Evolutionary conservation across 2,888 invertebrate species (phyloP).

Genomic region (Leptopilina syphax): DNA sequence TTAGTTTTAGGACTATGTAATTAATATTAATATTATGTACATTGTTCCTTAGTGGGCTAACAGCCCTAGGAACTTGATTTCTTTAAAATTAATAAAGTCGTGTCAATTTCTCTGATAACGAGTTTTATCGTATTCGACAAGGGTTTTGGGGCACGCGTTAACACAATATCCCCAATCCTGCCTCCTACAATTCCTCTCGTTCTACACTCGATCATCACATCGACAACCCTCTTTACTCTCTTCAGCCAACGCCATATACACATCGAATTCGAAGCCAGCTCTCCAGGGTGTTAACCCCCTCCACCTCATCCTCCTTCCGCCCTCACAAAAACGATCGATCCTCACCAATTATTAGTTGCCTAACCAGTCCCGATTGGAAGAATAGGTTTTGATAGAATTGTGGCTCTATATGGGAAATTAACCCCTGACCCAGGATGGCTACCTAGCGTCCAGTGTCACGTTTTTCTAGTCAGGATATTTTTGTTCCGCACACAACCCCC

Average conservation of each 20-base stretch:
- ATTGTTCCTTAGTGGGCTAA: too few relatives aligned
- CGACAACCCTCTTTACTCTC: constrained; percentile 3
- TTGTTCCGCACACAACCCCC: constrained; percentile 14
- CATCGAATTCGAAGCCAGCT: constrained; percentile 44
- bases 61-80: too few relatives aligned
- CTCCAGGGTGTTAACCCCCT: constrained; percentile 53
- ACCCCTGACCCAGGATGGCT: constrained; percentile 57
- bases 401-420: constrained; percentile 68
- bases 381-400: constrained; percentile 71
- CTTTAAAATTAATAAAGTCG: neutral
- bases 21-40: too few relatives aligned
- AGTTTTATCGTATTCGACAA: constrained; percentile 35
- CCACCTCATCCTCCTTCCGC: neutral
- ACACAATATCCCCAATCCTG: constrained; percentile 52
- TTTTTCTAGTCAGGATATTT: constrained; percentile 62
- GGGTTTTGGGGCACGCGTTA: constrained; percentile 50
- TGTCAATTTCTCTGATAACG: constrained; percentile 7
- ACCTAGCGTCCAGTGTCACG: constrained; percentile 58
- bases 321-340: constrained; percentile 64
- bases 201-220: neutral
- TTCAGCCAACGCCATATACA: neutral
- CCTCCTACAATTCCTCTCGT: neutral
- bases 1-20: too few relatives aligned
- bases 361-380: constrained; percentile 70
- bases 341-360: constrained; percentile 73